These are phyloP conservation scores for Erpetoichthys calabaricus DNA, from an alignment of 2,797 vertebrate species.

Conservation along the genomic window DNA sequence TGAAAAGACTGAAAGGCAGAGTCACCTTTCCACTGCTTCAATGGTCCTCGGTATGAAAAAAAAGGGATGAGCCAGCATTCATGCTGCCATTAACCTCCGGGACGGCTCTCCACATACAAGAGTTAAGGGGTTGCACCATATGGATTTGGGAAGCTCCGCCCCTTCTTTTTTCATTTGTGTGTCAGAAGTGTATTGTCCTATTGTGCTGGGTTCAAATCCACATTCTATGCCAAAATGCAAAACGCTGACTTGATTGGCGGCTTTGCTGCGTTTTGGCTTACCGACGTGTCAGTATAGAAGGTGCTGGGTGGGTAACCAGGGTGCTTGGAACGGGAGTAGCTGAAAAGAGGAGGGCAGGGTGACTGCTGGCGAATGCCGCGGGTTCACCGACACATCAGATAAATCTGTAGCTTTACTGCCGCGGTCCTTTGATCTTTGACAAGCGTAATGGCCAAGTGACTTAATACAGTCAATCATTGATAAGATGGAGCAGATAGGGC, in stretches of 20 bases:
- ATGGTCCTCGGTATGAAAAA: slow-evolving; percentile 13
- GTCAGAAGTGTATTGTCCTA: slow-evolving; percentile 35
- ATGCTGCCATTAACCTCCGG: slow-evolving; percentile 13
- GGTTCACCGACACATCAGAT: slow-evolving; percentile 14
- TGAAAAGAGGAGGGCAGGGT: slow-evolving; percentile 19
- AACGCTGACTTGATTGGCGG: slow-evolving; percentile 42
- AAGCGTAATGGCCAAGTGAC: slow-evolving; percentile 27
- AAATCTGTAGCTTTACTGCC: slow-evolving; percentile 10
- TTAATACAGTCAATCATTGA: background rate
- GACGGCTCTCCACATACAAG: slow-evolving; percentile 11
- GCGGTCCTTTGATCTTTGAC: slow-evolving; percentile 30
- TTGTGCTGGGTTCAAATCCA: slow-evolving; percentile 41
- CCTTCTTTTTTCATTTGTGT: slow-evolving; percentile 15
- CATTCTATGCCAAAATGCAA: slow-evolving; percentile 35
- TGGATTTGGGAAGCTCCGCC: slow-evolving; percentile 6
- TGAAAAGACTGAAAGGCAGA: fast-evolving
- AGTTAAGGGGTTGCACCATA: slow-evolving; percentile 40
- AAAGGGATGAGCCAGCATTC: slow-evolving; percentile 21
- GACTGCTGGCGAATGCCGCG: slow-evolving; percentile 31
- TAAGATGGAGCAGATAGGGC: slow-evolving; percentile 2
- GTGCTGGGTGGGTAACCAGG: slow-evolving; percentile 34
- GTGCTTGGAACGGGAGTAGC: slow-evolving; percentile 11
- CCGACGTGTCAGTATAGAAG: slow-evolving; percentile 40
- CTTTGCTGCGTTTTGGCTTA: slow-evolving; percentile 24
- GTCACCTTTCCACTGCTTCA: slow-evolving; percentile 11